Base-by-base conservation (phyloP, 1,140 invertebrate species). In the Pollicipes pollicipes region DNA sequence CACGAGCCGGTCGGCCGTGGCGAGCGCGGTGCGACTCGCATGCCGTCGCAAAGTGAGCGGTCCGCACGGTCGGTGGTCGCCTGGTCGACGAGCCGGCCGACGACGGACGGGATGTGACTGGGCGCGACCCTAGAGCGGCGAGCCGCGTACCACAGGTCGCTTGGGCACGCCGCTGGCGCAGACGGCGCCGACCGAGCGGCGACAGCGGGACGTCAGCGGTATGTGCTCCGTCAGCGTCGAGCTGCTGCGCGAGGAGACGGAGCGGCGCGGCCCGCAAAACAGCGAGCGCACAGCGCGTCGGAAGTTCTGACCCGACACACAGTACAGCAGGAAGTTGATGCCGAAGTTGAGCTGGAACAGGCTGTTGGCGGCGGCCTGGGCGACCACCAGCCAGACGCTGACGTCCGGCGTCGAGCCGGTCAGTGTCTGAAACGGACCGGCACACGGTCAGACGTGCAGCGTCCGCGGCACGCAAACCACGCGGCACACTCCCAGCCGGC, bases 261-360 rank as follows among this genome's bases (percentile, higher is more conserved):
- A 72, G 71, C 79, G 75, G 37, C 71, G n/a, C 35, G 73, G 69
- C 30, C 77, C 73, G 32, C 77, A 75, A 68, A 81, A 80, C 26
- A 83, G 74, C 0, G 75, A 71, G 0, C 77, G 58, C 3, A 87
- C 78, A 1, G 85, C 85, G 73, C 83, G 83, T 31, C 89, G 81
- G 78, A 93, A 93, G 80, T 90, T 90, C 76, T 89, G 85, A 4
- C 90, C 90, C 73, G 84, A 87, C 70, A 89, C 82, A 76, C 89
- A 90, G 79, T 93, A 93, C 27, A 93, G 81, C n/a, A 89, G 81
- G 78, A 93, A 91, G 81, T 92, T 92, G 68, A 92, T 88, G 68
- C 88, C 88, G 76, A 91, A 92, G 79, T 92, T 91, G 16, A 87
- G 87, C 75, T 90, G 84, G 78, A 89, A 92, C n/a, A 89, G 79